phyloP scores from a whole-genome alignment of 2,797 vertebrate genomes.

The Steatocranus sp. region DNA sequence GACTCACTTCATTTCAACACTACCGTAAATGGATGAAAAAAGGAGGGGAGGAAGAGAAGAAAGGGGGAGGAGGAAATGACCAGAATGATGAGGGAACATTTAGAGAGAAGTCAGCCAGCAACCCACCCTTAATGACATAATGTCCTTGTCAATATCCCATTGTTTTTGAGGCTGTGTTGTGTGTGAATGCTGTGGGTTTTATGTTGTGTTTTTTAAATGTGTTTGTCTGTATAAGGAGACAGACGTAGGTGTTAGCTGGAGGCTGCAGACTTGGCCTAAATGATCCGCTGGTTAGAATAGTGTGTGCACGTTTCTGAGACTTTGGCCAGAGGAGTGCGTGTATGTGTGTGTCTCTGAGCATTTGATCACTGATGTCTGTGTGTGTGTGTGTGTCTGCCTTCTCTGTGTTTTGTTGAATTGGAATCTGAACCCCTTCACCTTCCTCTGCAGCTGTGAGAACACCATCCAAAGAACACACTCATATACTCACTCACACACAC shows the following conservation, averaged over 20 bases:
- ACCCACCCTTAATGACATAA: slow-evolving; percentile 70
- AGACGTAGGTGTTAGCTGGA: background rate
- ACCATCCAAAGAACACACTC: slow-evolving; percentile 38
- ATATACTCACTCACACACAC: background rate
- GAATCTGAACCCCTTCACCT: slow-evolving; percentile 69
- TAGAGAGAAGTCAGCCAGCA: slow-evolving; percentile 46
- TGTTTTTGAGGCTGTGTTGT: slow-evolving; percentile 41
- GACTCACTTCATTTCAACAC: slow-evolving; percentile 58
- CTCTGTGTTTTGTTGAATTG: slow-evolving; percentile 46
- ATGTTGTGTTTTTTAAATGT: background rate
- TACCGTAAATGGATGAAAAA: slow-evolving; percentile 65
- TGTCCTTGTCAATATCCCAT: slow-evolving; percentile 54
- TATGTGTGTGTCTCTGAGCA: background rate
- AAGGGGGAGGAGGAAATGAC: slow-evolving; percentile 55
- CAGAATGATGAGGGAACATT: slow-evolving; percentile 52
- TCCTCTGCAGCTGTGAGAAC: slow-evolving; percentile 62
- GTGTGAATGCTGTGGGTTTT: background rate
- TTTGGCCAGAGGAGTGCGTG: background rate
- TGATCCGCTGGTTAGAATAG: background rate
- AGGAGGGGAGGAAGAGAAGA: slow-evolving; percentile 36
- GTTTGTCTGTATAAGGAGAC: background rate
- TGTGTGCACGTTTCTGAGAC: background rate
- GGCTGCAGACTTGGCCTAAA: background rate
- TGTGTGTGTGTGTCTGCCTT: background rate
- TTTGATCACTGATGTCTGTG: background rate